phyloP scores from a whole-genome alignment of 2,888 invertebrate genomes.

The Stenchaetothrips biformis region DNA sequence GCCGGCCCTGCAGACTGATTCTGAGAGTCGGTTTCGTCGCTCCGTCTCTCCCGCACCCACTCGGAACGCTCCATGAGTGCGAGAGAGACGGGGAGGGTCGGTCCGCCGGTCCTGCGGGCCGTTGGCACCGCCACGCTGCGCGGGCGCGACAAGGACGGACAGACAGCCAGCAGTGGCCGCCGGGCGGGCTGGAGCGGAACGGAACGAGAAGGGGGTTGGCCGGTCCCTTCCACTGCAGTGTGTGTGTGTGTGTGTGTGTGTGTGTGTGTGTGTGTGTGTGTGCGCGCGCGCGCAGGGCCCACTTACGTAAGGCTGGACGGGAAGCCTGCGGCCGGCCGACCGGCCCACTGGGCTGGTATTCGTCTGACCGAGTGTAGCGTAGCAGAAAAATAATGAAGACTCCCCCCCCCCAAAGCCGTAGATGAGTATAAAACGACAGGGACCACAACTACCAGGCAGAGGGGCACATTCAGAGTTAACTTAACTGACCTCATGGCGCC shows the following conservation, averaged over 20 bases:
- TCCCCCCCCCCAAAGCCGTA: no score
- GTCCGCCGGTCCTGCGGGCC: not conserved
- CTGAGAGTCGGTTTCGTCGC: not conserved
- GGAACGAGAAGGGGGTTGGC: slow-evolving; percentile 16
- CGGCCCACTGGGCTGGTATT: not conserved
- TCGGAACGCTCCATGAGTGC: not conserved
- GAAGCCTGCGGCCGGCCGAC: not conserved
- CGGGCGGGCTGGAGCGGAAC: not conserved
- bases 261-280: no score
- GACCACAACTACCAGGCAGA: no score
- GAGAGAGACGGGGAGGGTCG: not conserved
- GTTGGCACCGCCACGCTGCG: not conserved
- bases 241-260: not conserved
- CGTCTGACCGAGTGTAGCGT: no score
- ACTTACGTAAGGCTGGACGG: slow-evolving; percentile 21
- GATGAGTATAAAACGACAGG: no score
- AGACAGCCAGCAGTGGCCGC: not conserved
- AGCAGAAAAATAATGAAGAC: no score
- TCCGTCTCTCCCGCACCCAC: not conserved
- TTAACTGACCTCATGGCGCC: no score
- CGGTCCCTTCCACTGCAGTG: not conserved
- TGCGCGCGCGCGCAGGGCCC: not conserved
- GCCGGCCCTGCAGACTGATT: no score
- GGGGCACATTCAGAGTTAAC: no score
- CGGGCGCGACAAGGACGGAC: not conserved